Conservation (phyloP, 2,113 vertebrate genomes). For the Astatoreochromis straeleni region DNA sequence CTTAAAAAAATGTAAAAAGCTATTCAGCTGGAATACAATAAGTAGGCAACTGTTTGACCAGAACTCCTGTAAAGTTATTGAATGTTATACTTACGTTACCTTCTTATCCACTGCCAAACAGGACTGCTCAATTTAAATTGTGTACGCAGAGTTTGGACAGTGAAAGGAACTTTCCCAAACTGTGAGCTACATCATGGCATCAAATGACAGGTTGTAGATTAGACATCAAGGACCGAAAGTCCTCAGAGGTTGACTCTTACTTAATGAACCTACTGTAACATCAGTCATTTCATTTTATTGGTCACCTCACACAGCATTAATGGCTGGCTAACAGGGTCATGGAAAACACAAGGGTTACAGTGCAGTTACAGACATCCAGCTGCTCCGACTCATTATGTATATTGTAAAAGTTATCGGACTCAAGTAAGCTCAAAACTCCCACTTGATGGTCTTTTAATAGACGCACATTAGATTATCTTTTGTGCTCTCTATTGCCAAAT, state of each 20-base stretch:
- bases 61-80: background rate
- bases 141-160: background rate
- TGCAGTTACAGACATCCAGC: background rate
- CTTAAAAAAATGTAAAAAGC: background rate
- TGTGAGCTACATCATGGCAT: background rate
- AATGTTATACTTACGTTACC: background rate
- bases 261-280: background rate
- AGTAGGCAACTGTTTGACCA: background rate
- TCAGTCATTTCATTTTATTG: background rate
- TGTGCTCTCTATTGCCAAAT: background rate
- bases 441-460: constrained; percentile 14
- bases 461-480: background rate
- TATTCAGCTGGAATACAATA: background rate
- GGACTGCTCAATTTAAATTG: background rate
- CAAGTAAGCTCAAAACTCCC: background rate
- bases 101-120: background rate
- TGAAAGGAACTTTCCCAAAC: background rate
- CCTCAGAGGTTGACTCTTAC: background rate
- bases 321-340: background rate
- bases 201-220: background rate
- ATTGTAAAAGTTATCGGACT: background rate
- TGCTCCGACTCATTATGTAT: background rate
- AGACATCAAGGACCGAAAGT: background rate
- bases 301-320: background rate
- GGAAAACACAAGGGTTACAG: background rate